phyloP scores from a whole-genome alignment of 2,888 invertebrate species.

The Nebria brevicollis region DNA sequence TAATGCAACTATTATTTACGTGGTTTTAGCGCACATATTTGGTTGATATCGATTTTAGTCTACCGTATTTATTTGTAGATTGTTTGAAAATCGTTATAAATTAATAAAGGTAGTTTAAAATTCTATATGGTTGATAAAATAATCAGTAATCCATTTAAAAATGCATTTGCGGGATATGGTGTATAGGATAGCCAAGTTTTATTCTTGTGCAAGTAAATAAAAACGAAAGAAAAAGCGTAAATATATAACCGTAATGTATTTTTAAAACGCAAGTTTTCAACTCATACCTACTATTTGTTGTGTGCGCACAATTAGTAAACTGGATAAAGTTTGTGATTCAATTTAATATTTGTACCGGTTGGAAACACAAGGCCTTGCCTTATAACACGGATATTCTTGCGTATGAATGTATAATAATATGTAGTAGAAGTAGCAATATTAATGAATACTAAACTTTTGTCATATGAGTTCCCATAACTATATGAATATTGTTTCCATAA shows the following conservation, averaged over 20 bases:
- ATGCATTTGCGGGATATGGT: conserved; percentile 19
- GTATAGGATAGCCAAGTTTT: conserved; percentile 20
- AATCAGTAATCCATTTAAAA: conserved; percentile 3
- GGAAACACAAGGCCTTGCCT: conserved; percentile 4
- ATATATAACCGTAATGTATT: conserved; percentile 25
- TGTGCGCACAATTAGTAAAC: conserved; percentile 42
- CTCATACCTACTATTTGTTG: conserved; percentile 43
- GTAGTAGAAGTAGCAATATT: too few species aligned
- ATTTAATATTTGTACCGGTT: conserved; percentile 36
- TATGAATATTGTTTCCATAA: too few species aligned
- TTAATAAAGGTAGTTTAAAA: not conserved
- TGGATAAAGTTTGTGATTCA: conserved; percentile 41
- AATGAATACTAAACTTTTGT: too few species aligned
- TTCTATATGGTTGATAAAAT: not conserved
- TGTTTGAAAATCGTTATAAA: too few species aligned
- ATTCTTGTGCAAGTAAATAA: conserved; percentile 5
- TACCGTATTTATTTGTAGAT: too few species aligned
- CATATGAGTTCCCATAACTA: too few species aligned
- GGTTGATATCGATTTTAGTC: too few species aligned
- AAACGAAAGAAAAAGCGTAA: conserved; percentile 28
- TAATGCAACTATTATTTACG: too few species aligned
- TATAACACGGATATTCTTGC: not conserved
- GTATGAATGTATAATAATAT: not conserved
- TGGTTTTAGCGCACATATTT: too few species aligned
- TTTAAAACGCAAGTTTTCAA: conserved; percentile 37